Evolutionary conservation across 2,797 vertebrate species (phyloP), one percentile per base, ranked within the genome.

Genomic region (Sebastes dallii): DNA sequence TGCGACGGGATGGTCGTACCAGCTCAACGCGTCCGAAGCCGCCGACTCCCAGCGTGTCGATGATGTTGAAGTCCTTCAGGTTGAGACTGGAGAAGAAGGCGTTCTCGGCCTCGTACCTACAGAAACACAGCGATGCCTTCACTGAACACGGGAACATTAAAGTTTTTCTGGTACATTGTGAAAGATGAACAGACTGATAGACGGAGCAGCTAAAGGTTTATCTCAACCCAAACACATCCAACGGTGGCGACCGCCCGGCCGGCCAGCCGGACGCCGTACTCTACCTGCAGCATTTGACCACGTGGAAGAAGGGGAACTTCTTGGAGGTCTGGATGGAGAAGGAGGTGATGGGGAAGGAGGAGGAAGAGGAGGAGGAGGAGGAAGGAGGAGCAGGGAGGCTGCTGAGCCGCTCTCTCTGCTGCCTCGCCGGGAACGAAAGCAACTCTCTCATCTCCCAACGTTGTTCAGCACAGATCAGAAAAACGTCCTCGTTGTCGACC

Each of bases 51-150:
- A 99, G 95, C 1, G 97, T 99, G 92, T 98, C 97, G 3, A 99
- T 97, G 94, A 97, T 99, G 95, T 98, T 98, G 95, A 99, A 99
- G 91, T 99, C 98, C 1, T 93, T 95, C 62, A 99, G 95, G 88
- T 97, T 97, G 91, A 99, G 95, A 76, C 96, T 95, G 92, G 97
- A 97, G 91, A 98, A 99, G 96, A 99, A 99, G 76, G 96, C 95
- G 67, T 97, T 97, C 92, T 98, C 97, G 0, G 96, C 98, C 95
- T 98, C 97, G 0, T 97, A 98, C 95, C 97, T 99, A 66, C 4
- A 89, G 91, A 10, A 94, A 95, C 74, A 96, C 59, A 75, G 1
- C 1, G 39, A 72, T 7, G 20, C n/a, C 20, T 67, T 79, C 80
- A 80, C 66, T 68, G 58, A 80, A 24, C 34, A 34, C 25, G n/a